phyloP scores from a whole-genome alignment of 1,140 invertebrate genomes.

The Drosophila oshimai region DNA sequence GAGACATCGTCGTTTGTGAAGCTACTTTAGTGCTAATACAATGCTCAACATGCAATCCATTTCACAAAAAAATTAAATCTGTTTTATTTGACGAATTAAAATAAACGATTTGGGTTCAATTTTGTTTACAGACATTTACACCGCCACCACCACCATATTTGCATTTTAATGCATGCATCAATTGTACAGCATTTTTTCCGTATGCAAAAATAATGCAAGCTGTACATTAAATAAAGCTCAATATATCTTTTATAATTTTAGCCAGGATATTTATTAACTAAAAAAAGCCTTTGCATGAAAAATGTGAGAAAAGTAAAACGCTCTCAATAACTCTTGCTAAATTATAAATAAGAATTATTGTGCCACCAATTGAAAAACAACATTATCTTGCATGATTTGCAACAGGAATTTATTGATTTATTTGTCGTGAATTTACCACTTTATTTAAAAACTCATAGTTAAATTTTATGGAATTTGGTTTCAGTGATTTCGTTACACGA shows the following conservation, averaged over 20 bases:
- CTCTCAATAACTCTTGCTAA: not conserved
- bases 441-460: not conserved
- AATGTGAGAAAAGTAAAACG: not conserved
- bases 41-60: not conserved
- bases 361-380: conserved; percentile 15
- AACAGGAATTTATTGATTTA: not conserved
- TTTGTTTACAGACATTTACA: not conserved
- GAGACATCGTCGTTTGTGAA: no score
- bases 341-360: conserved; percentile 11
- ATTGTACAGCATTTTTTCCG: not conserved
- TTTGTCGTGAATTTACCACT: not conserved
- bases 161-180: not conserved
- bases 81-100: conserved; percentile 2
- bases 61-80: conserved; percentile 1
- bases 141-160: not conserved
- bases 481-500: no score
- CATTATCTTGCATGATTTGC: not conserved
- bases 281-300: not conserved
- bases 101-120: not conserved
- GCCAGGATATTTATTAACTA: not conserved
- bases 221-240: not conserved
- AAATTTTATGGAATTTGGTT: not conserved
- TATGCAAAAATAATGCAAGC: not conserved
- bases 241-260: not conserved
- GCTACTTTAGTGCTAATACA: not conserved